Base-by-base conservation (phyloP, 2,888 invertebrate genomes). In the Lithosia quadra region DNA sequence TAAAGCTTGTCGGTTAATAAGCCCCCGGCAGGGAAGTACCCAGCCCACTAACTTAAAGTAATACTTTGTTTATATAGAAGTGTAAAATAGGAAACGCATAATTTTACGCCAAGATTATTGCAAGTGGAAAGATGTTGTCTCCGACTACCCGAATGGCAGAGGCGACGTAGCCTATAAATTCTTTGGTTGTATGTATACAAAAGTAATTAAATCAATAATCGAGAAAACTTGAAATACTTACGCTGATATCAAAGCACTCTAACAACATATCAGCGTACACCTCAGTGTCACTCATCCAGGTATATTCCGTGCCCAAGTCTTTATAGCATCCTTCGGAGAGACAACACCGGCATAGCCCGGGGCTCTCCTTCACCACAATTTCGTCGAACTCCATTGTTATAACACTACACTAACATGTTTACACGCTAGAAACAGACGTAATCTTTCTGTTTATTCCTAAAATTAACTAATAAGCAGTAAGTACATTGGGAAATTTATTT, bases 241-340 rank as follows among this genome's bases (percentile, higher is more conserved):
- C 94, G 73, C 93, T 90, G 71, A 94, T 92, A 91, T 94, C 94
- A 75, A 94, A 94, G 79, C 94, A 94, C 86, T 94, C 95, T 10
- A 94, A 79, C 10, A 95, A 79, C 92, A 95, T 94, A 84, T 94
- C 94, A 2, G 94, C 94, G 69, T 95, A 95, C n/a, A 95, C 87
- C 82, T 95, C 95, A 1, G 88, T 91, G 34, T 94, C 94, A 56
- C 88, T 91, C 93, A 95, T 93, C 95, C 95, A 95, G 68, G 82
- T 82, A 68, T 95, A 94, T 69, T 94, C 94, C 0, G 91, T 82
- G 0, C 92, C 90, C 67, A 95, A 78, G 70, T 94, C 94, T 70
- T 95, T 95, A 79, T 95, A 95, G 71, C 94, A 94, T 43, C 95
- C 95, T 78, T 95, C 95, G 0, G 94, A 94, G 3, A 95, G 88